phyloP scores from a whole-genome alignment of 2,888 invertebrate species.

The Congeria kusceri region DNA sequence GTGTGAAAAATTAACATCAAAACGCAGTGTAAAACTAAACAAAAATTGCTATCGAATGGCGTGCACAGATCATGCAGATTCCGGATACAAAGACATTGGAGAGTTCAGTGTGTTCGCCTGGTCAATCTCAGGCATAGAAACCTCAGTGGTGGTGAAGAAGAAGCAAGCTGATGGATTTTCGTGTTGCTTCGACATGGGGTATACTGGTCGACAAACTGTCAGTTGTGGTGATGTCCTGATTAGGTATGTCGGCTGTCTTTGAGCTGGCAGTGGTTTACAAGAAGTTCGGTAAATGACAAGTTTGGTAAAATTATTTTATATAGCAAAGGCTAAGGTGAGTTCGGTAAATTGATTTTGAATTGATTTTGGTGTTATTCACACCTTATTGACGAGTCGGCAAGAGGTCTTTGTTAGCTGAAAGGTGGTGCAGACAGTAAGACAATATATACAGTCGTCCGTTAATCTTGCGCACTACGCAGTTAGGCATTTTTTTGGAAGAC shows the following conservation, averaged over 20 bases:
- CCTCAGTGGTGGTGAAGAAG: slow-evolving; percentile 74
- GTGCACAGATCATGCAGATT: background rate
- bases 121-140: slow-evolving; percentile 81
- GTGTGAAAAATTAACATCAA: background rate
- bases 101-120: slow-evolving; percentile 73
- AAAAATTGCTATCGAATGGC: background rate
- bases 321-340: too few species aligned
- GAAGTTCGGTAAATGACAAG: background rate
- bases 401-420: too few species aligned
- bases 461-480: too few species aligned
- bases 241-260: slow-evolving; percentile 32
- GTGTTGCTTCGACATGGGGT: slow-evolving; percentile 60
- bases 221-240: slow-evolving; percentile 52
- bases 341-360: too few species aligned
- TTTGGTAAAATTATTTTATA: too few species aligned
- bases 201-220: slow-evolving; percentile 43
- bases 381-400: too few species aligned
- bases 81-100: slow-evolving; percentile 54
- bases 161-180: slow-evolving; percentile 44
- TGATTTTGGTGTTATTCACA: too few species aligned
- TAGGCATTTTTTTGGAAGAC: too few species aligned
- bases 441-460: too few species aligned
- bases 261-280: background rate
- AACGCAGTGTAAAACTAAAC: background rate
- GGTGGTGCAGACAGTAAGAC: too few species aligned